Evolutionary conservation across 2,888 invertebrate species (phyloP), one percentile per base, ranked within the genome.

Genomic region (Lasioglossum morio): DNA sequence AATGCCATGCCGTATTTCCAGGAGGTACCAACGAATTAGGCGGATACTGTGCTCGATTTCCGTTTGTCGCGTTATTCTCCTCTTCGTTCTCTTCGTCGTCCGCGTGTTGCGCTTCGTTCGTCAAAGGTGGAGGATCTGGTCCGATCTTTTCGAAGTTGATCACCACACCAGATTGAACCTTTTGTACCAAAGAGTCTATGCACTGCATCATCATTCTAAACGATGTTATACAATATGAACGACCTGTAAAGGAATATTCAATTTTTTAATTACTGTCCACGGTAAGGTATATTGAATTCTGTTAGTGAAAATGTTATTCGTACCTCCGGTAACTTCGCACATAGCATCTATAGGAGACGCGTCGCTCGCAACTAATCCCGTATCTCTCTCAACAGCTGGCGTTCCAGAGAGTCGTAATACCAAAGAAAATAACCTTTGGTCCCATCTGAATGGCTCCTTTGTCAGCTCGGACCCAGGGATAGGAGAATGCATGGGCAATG

Each of bases 391-490:
- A 74, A 97, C 97, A 3, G 98, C 97, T 4, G 98, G 99, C 72
- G 98, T 98, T 7, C 99, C 99, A 66, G 99, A 97, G 94, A 99
- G 96, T 87, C 99, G 96, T 80, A 99, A 96, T 73, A 99, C 99
- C 92, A 99, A 96, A 4, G 99, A 98, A 96, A 99, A 99, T 86
- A 99, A 96, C 91, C 99, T 97, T 96, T 99, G 99, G 96, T 99
- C 99, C 99, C 99, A 99, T 89, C 99, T 97, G 95, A 99, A 99
- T n/a, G 99, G 99, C 95, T 99, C 99, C 92, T 98, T 97, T 4
- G 99, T 99, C 95, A 99, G 96, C 95, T 99, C 99, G 10, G 98
- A 98, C 19, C 99, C 99, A 69, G 99, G 99, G 93, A 99, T 98
- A 66, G 98, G 98, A 90, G 98, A 98, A 95, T 98, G 98, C 97